Evolutionary conservation across 2,888 invertebrate species (phyloP), one percentile per base, ranked within the genome.

Genomic region (Harmothoe impar): DNA sequence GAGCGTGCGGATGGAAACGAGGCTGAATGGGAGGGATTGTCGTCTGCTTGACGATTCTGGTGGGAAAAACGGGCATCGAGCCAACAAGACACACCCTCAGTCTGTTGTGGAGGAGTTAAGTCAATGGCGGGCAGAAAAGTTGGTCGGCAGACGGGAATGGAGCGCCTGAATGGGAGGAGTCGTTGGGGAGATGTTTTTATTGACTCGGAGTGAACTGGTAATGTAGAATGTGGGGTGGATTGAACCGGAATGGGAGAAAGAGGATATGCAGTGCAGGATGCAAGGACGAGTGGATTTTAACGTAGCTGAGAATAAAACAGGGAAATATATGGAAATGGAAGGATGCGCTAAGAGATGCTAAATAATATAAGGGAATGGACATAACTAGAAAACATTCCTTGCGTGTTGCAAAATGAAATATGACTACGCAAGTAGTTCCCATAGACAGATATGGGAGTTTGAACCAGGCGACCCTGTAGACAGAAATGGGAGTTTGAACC

Each of bases 21-120:
- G 23, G 62, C 23, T 62, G 62, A 62, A 62, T 62, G 72, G 72
- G 17, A 25, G 15, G 72, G 31, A 72, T 29, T 72, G 72, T 72
- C 72, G 72, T 72, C 72, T 72, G 72, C 72, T 72, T 3, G 72
- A n/a, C 15, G 25, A 25, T n/a, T 15, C 20, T 15, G 72, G 72
- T 25, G 72, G 72, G 72, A 72, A 72, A 62, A 72, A 72, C 25
- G 25, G 72, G 72, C 72, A 7, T 5, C 29, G 17, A 72, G 72
- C 72, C 72, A 72, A 72, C 25, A 29, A 15, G 72, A 72, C 72
- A 72, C 72, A 72, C 29, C 62, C 62, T 62, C 23, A 3, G 62
- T 12, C 62, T 62, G 62, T 62, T 62, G 62, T 72, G 72, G 29
- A 29, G 72, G 72, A 72, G 72, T 72, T 72, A 72, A 72, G 72